These are phyloP conservation scores for Aplocera efformata DNA, from an alignment of 2,888 invertebrate species.

Conservation along the genomic window DNA sequence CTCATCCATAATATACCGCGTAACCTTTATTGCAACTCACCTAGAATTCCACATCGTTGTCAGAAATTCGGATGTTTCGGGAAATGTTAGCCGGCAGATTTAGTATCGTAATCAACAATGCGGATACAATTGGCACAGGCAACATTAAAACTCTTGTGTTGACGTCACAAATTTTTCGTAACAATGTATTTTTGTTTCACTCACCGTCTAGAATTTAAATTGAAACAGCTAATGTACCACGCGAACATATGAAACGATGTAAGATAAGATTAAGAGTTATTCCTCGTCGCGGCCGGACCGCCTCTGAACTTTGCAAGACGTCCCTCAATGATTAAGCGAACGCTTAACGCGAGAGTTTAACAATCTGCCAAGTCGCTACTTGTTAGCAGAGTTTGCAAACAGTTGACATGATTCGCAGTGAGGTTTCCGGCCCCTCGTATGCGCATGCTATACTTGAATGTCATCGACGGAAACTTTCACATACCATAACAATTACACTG, in stretches of 20 bases:
- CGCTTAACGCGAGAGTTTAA: constrained; percentile 41
- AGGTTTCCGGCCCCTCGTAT: constrained; percentile 46
- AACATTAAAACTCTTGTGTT: constrained; percentile 40
- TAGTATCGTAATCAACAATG: constrained; percentile 21
- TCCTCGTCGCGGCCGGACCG: constrained; percentile 29
- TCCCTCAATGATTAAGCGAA: constrained; percentile 46
- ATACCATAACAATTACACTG: constrained; percentile 35
- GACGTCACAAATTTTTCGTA: constrained; percentile 37
- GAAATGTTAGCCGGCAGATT: constrained; percentile 21
- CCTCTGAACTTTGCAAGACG: constrained; percentile 35
- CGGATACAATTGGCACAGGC: constrained; percentile 23
- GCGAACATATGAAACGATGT: too few species aligned
- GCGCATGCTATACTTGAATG: constrained; percentile 51
- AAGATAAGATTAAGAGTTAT: constrained; percentile 30
- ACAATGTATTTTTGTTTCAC: constrained; percentile 45
- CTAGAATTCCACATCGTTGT: background rate
- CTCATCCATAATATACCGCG: constrained; percentile 5
- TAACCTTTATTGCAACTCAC: constrained; percentile 20
- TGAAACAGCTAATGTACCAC: too few species aligned
- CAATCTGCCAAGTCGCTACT: constrained; percentile 46
- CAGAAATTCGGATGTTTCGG: constrained; percentile 17
- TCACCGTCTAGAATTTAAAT: too few species aligned
- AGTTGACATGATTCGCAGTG: constrained; percentile 49
- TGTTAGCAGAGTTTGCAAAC: constrained; percentile 55
- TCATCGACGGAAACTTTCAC: constrained; percentile 46